These are phyloP conservation scores for Coenobita brevimanus DNA, from an alignment of 1,140 invertebrate genomes.

Conservation along the genomic window DNA sequence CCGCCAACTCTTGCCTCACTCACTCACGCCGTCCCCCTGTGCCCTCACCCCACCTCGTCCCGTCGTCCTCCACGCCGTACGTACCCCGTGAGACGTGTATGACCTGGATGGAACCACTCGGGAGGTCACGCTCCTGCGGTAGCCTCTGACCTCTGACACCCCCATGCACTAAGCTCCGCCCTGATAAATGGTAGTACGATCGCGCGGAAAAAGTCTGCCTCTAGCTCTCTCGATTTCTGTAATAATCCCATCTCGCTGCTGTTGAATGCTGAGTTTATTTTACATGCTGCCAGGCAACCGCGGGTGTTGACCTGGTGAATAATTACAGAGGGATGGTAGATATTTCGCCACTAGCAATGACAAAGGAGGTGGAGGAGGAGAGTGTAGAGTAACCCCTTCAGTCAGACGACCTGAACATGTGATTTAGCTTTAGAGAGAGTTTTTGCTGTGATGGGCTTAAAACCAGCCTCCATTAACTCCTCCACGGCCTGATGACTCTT, in stretches of 20 bases:
- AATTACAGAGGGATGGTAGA: no score
- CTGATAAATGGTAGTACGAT: constrained; percentile 24
- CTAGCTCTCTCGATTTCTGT: neutral
- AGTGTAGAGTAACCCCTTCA: no score
- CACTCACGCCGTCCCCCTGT: neutral
- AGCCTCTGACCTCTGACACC: constrained; percentile 36
- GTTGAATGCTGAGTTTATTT: no score
- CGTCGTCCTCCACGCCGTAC: neutral
- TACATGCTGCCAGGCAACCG: no score
- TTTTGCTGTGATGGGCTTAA: no score
- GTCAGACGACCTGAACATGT: no score
- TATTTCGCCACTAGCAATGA: no score
- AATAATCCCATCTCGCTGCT: neutral
- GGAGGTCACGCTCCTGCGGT: constrained; percentile 32
- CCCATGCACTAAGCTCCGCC: neutral
- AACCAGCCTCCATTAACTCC: no score
- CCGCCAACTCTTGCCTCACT: neutral
- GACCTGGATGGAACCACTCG: constrained; percentile 21
- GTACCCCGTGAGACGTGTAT: constrained; percentile 16
- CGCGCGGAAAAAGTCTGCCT: neutral
- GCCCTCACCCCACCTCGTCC: neutral
- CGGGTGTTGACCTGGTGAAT: no score
- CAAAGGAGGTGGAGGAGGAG: no score
- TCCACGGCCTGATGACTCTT: no score
- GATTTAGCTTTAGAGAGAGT: no score